A percentile compares a stretch with the other conserved stretches of the same genome.
Evolutionary conservation across 2,888 invertebrate species (phyloP).

Genomic region (Cantharis rufa): DNA sequence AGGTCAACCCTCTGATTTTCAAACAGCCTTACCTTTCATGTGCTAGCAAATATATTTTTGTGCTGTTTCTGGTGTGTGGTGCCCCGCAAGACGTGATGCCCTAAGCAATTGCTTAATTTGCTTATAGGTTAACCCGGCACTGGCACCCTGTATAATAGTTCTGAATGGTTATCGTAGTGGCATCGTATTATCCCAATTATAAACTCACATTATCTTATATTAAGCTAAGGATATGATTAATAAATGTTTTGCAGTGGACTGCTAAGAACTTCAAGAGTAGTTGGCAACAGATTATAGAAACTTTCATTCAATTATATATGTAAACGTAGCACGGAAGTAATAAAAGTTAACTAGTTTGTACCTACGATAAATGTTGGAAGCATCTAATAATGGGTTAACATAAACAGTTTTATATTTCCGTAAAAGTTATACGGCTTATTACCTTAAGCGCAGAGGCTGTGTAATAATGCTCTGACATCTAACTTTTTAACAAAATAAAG

Average conservation of each 20-base stretch:
- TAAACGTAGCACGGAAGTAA: neutral
- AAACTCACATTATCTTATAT: too few relatives aligned
- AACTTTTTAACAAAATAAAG: neutral
- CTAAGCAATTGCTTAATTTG: too few relatives aligned
- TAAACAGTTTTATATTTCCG: neutral
- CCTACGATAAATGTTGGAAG: neutral
- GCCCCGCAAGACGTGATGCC: too few relatives aligned
- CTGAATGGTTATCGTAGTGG: too few relatives aligned
- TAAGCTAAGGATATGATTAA: neutral
- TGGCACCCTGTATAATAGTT: too few relatives aligned
- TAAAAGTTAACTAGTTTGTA: neutral
- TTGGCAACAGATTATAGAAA: neutral
- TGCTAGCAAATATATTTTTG: too few relatives aligned
- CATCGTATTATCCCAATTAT: too few relatives aligned
- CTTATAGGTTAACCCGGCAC: too few relatives aligned
- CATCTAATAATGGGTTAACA: neutral
- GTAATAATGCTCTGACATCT: neutral
- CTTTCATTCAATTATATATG: neutral
- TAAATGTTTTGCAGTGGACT: neutral
- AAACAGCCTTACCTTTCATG: too few relatives aligned
- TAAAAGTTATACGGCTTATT: neutral
- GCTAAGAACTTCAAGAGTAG: neutral
- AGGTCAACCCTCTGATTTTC: too few relatives aligned
- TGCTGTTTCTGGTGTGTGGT: too few relatives aligned
- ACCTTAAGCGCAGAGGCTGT: neutral